Base-by-base conservation (phyloP, 64 coral and sea anemone genomes). In the Actinia tenebrosa region DNA sequence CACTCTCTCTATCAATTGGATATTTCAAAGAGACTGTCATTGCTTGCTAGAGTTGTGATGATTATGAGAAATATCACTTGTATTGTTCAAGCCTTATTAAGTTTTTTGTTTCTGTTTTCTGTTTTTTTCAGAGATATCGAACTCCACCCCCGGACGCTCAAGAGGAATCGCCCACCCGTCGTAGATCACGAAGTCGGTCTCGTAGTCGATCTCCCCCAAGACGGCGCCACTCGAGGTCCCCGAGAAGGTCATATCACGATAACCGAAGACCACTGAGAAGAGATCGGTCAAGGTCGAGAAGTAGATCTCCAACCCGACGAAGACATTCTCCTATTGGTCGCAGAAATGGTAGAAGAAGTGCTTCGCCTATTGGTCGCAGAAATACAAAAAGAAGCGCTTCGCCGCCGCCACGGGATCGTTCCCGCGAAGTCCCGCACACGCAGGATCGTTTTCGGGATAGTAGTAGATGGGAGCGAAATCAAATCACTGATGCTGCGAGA, bases 101-200 rank as follows among this genome's bases (percentile, higher is more conserved):
- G 63, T 78, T 87, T 64, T n/a, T n/a, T n/a, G n/a, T n/a, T n/a
- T 17, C 64, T 16, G 11, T 42, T 77, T 47, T 37, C 30, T 87
- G 75, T 8, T 87, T 50, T 75, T 82, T 64, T 18, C 68, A 91
- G 89, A 69, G 89, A 54, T 91, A 91, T 44, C 83, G 89, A 22
- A 91, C 89, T 14, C 89, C 89, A 46, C 89, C 89, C 13, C 89
- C 89, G 10, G 80, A 62, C 60, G 83, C 56, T 83, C 46, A 52
- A 75, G 22, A 53, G 44, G 43, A 23, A 52, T 45, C 79, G 17
- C 8, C 52, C 60, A 37, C 27, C 17, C 83, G 54, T 18, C 50
- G 83, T 85, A 22, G 50, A 26, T 45, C 53, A 16, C 83, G 56
- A 60, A 85, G 83, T 43, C 23, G 60, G 30, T 85, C 83, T 64